Base-by-base conservation (phyloP, 2,113 vertebrate species). In the Arothron firmamentum region DNA sequence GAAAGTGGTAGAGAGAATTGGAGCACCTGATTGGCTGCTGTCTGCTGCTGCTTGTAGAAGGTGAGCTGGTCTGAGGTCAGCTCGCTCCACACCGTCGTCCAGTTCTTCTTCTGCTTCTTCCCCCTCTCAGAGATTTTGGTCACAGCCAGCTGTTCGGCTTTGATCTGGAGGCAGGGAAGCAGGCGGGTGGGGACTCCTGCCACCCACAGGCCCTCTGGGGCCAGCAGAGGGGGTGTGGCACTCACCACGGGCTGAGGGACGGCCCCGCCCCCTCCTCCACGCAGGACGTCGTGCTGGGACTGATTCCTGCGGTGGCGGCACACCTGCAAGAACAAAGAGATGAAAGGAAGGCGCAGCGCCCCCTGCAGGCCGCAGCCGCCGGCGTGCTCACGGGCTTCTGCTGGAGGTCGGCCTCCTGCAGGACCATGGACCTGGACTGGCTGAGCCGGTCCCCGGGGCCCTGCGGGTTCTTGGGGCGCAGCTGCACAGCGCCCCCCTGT, bases 91-190 rank as follows among this genome's bases (percentile, higher is more conserved):
- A 92, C 88, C 0, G 79, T 86, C 45, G 90, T 90, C 95, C 95
- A 98, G 79, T 93, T 97, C 92, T 98, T 97, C 88, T 93, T 94
- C 84, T 93, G 87, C 80, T 96, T 98, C 79, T 96, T 97, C 48
- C 95, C 95, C 28, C 91, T 90, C 2, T 96, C 94, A 60, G 91
- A 91, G 84, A 97, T 95, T 88, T 96, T 97, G 63, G 96, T 90
- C 88, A 95, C 94, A 56, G 94, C 93, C 80, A 98, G 85, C 76
- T 92, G 92, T 47, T 94, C 94, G 83, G 94, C 92, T 88, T 95
- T 94, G 65, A 92, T 72, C 60, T 53, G 52, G 4, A n/a, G 18
- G 11, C 50, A 52, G 6, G 25, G 11, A 50, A 50, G 21, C 15
- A 47, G 43, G 43, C 12, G 25, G 3, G 3, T n/a, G n/a, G n/a